These are phyloP conservation scores for Stercorarius parasiticus DNA, from an alignment of 2,113 vertebrate genomes.

Conservation along the genomic window DNA sequence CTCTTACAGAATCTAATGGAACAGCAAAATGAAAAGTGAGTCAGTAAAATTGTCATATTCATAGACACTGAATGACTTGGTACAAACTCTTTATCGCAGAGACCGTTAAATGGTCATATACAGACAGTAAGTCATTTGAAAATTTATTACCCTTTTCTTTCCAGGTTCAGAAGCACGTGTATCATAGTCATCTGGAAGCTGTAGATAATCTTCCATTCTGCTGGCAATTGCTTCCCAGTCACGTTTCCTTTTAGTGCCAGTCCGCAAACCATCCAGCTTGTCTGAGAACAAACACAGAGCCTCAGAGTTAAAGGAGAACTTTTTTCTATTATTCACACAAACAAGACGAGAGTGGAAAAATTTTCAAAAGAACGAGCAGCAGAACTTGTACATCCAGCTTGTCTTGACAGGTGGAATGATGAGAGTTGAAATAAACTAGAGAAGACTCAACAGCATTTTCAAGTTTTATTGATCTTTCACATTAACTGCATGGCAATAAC, in stretches of 20 bases:
- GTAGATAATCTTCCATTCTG: constrained; percentile 93
- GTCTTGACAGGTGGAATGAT: constrained; percentile 47
- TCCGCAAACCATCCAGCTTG: constrained; percentile 93
- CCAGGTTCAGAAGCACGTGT: constrained; percentile 94
- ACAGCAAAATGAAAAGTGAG: not conserved
- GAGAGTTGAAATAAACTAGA: constrained; percentile 53
- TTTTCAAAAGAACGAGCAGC: constrained; percentile 53
- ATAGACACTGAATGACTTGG: not conserved
- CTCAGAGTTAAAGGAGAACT: constrained; percentile 67
- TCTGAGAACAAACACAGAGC: constrained; percentile 86
- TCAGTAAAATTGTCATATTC: not conserved
- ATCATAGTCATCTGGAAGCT: constrained; percentile 97
- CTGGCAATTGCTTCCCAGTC: constrained; percentile 85
- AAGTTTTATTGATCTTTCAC: constrained; percentile 60
- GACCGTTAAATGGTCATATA: not conserved
- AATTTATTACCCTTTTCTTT: constrained; percentile 90
- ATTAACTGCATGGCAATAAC: not conserved
- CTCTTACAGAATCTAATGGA: not conserved
- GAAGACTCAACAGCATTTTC: constrained; percentile 49
- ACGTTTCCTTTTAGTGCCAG: constrained; percentile 91
- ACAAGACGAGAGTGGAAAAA: constrained; percentile 56
- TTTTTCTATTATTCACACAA: constrained; percentile 34
- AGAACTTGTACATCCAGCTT: constrained; percentile 54
- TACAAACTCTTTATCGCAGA: not conserved
- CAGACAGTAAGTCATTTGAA: not conserved